Evolutionary conservation across 2,797 vertebrate species (phyloP), one percentile per base, ranked within the genome.

Genomic region (Pogonophryne albipinna): DNA sequence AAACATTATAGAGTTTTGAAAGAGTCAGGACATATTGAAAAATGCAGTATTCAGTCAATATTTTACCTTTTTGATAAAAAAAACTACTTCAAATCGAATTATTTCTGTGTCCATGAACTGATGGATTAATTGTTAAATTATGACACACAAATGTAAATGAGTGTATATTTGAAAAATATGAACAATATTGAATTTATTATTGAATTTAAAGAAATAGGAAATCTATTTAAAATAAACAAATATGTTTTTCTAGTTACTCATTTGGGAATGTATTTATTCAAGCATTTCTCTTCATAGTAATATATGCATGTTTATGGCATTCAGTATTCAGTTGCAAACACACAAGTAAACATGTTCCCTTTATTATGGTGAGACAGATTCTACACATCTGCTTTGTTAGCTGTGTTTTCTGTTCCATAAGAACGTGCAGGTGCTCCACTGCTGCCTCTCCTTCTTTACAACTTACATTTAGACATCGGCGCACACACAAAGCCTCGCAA

Each of bases 351-450:
- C 81, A 84, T 50, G 34, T 17, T 70, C 27, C 68, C 44, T 38
- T 67, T 62, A 71, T 80, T 52, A 20, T 53, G 44, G 50, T 45
- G 4, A 31, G 59, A 17, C 76, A 60, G 53, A 75, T 60, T 71
- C 78, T 58, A 12, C 80, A 77, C 79, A 74, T 74, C 74, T 85
- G 83, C 77, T 67, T 80, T 66, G 77, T 82, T 75, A 57, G 82
- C 81, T n/a, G 23, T 41, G 71, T 79, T 80, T 76, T 64, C 59
- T 63, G 2, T 62, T 49, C 66, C 1, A 49, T 49, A 56, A 69
- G 61, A 85, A 84, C 57, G 52, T 59, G 91, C 92, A 93, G 92
- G 89, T 92, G 90, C 84, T 79, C 70, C 61, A 55, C 83, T 53
- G 59, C 84, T 52, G 52, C 76, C 57, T 57, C 68, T 67, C 27